phyloP scores from a whole-genome alignment of 2,888 invertebrate genomes.

The Eristalinus sepulchralis region DNA sequence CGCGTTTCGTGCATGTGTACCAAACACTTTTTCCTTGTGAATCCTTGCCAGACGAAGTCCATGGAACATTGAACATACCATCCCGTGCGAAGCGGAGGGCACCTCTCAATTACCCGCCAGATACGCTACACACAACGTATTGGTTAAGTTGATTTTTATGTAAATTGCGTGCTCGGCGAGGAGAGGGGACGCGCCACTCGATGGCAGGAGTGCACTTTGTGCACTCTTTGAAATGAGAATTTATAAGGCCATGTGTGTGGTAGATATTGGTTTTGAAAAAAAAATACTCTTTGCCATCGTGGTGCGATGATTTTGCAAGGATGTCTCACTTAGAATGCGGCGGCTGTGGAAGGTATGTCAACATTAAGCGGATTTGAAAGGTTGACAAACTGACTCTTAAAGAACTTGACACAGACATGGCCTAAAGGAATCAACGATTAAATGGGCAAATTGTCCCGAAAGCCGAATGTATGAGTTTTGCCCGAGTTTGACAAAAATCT shows the following conservation, averaged over 20 bases:
- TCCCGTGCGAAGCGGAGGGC: conserved; percentile 14
- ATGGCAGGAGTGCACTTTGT: background rate
- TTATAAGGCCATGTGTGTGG: conserved; percentile 56
- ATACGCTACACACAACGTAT: conserved; percentile 33
- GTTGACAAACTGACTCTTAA: no score
- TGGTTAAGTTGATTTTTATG: conserved; percentile 64
- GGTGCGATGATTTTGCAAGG: background rate
- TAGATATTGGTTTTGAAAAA: background rate
- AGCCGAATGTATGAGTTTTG: no score
- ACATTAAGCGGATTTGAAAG: no score
- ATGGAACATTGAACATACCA: conserved; percentile 60
- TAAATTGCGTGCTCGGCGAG: conserved; percentile 30
- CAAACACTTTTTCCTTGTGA: conserved; percentile 34
- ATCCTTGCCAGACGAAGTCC: conserved; percentile 42
- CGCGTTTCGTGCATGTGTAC: conserved; percentile 53
- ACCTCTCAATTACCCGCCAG: conserved; percentile 16
- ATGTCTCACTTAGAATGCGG: background rate
- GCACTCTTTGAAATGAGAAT: conserved; percentile 49
- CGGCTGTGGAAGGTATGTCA: no score
- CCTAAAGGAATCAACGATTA: no score
- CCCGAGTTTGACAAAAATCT: no score
- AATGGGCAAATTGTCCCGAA: no score
- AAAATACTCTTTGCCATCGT: background rate
- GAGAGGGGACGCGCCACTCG: background rate
- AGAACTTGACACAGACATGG: no score